Conservation (phyloP, 2,888 invertebrate species). For the Aproaerema taeniolella region DNA sequence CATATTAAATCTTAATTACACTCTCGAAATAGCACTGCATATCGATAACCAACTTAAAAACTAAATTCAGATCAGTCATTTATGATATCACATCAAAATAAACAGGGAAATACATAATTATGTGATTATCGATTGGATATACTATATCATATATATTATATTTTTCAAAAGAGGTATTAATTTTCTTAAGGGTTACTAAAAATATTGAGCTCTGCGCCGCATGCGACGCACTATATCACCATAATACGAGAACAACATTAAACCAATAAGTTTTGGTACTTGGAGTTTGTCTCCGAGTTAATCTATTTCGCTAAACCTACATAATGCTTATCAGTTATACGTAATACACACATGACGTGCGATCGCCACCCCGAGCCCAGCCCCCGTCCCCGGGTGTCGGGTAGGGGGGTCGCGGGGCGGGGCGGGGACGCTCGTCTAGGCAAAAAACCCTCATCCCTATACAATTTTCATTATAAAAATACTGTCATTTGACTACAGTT, state of each 20-base stretch:
- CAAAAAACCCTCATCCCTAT: constrained; percentile 66
- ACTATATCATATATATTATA: constrained; percentile 68
- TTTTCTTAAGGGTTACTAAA: constrained; percentile 77
- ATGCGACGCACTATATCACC: constrained; percentile 72
- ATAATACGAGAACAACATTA: constrained; percentile 74
- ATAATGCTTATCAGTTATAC: constrained; percentile 77
- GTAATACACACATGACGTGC: constrained; percentile 50
- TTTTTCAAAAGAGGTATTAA: constrained; percentile 78
- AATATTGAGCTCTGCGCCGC: constrained; percentile 77
- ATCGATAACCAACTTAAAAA: constrained; percentile 78
- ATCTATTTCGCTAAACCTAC: constrained; percentile 77
- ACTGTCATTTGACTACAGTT: constrained; percentile 79
- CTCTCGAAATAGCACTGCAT: constrained; percentile 76
- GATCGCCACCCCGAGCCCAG: constrained; percentile 17
- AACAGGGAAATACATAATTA: constrained; percentile 73
- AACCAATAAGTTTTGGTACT: constrained; percentile 76
- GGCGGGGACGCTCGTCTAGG: constrained; percentile 34
- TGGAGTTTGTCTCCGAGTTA: constrained; percentile 68
- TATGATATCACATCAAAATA: constrained; percentile 80
- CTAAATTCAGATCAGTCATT: constrained; percentile 80
- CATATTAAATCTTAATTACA: constrained; percentile 76
- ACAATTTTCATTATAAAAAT: constrained; percentile 77
- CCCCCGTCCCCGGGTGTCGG: constrained; percentile 11
- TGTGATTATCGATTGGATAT: constrained; percentile 74
- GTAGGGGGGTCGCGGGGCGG: too few species aligned